A percentile compares a stretch with the other conserved stretches of the same genome.
These are phyloP conservation scores for Coenonympha glycerion DNA, from an alignment of 2,888 invertebrate species.

Conservation along the genomic window DNA sequence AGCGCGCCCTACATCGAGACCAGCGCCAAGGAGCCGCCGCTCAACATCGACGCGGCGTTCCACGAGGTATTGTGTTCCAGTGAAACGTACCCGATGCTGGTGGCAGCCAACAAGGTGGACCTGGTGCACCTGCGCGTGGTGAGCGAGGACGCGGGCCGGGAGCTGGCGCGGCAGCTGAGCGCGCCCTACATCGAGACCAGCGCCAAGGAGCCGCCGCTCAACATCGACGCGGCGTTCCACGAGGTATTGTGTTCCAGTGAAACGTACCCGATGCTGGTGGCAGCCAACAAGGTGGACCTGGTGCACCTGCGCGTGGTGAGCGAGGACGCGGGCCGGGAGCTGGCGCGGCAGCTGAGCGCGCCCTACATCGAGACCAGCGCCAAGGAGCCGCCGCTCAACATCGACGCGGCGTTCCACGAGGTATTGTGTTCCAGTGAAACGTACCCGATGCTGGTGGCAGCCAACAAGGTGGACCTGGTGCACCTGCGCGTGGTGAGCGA, in stretches of 20 bases:
- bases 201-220: too few relatives aligned
- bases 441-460: constrained; percentile 95
- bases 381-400: constrained; percentile 91
- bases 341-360: constrained; percentile 82
- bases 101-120: too few relatives aligned
- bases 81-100: constrained; percentile 93
- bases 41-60: constrained; percentile 87
- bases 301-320: constrained; percentile 70
- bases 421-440: constrained; percentile 88
- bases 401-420: constrained; percentile 79
- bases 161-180: constrained; percentile 81
- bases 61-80: constrained; percentile 80
- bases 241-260: too few relatives aligned
- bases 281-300: too few relatives aligned
- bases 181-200: constrained; percentile 93
- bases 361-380: constrained; percentile 94
- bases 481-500: too few relatives aligned
- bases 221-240: too few relatives aligned
- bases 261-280: too few relatives aligned
- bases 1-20: constrained; percentile 91
- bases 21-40: constrained; percentile 93
- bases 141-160: constrained; percentile 87
- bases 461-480: too few relatives aligned
- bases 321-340: constrained; percentile 68
- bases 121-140: too few relatives aligned